Evolutionary conservation across 2,888 invertebrate species (phyloP).

Genomic region (Ormyrus labotus): DNA sequence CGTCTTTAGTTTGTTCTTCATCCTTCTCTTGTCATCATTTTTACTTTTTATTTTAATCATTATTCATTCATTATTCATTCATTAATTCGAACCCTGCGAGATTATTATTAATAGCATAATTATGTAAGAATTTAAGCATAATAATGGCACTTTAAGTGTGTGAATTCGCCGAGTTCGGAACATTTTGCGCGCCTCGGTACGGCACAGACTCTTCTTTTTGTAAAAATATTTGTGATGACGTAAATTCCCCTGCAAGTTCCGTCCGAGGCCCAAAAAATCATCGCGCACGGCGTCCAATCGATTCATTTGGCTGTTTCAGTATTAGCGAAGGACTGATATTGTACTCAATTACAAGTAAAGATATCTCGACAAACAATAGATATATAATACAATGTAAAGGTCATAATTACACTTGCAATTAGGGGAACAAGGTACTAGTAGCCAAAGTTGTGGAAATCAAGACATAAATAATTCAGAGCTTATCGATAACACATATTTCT

Average conservation of each 20-base stretch:
- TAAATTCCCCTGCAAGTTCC: slow-evolving; percentile 20
- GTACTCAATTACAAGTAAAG: slow-evolving; percentile 63
- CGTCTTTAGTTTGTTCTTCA: neutral
- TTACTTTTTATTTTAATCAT: slow-evolving; percentile 2
- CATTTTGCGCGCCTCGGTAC: slow-evolving; percentile 19
- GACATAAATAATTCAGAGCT: slow-evolving; percentile 34
- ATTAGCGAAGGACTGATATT: slow-evolving; percentile 67
- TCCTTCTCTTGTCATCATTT: neutral
- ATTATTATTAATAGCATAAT: slow-evolving; percentile 35
- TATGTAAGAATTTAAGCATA: slow-evolving; percentile 36
- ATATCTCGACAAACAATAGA: slow-evolving; percentile 56
- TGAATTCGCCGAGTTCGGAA: slow-evolving; percentile 19
- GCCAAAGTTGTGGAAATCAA: slow-evolving; percentile 36
- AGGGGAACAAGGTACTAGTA: slow-evolving; percentile 65
- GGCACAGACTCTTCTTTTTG: slow-evolving; percentile 24
- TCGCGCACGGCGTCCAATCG: slow-evolving; percentile 36
- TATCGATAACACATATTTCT: slow-evolving; percentile 17
- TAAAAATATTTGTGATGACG: slow-evolving; percentile 29
- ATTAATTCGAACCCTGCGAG: slow-evolving; percentile 18
- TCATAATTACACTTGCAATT: slow-evolving; percentile 60
- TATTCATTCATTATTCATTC: slow-evolving; percentile 5
- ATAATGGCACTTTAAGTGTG: slow-evolving; percentile 29
- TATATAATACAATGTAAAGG: slow-evolving; percentile 39
- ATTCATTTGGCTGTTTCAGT: slow-evolving; percentile 62
- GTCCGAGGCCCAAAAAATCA: slow-evolving; percentile 2